Percentiles rank a stretch among this genome's conserved stretches.
Evolutionary conservation across 2,888 invertebrate genomes (phyloP).

Genomic region (Sclerodermus sp.): DNA sequence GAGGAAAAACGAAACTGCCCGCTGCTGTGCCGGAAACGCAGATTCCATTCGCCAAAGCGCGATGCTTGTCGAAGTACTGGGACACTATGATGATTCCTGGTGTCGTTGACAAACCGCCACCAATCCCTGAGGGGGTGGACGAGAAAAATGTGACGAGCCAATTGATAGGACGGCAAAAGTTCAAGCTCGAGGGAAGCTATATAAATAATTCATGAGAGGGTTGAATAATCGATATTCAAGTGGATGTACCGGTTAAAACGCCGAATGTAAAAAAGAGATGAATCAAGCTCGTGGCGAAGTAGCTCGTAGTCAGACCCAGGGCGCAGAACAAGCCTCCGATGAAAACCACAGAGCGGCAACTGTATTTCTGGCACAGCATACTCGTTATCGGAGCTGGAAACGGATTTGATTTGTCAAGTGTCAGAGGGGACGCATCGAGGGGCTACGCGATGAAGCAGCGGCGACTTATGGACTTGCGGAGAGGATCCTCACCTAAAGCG

Average conservation of each 20-base stretch:
- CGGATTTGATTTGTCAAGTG: too few species aligned
- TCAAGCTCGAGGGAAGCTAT: too few species aligned
- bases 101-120: conserved; percentile 77
- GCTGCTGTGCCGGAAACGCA: conserved; percentile 81
- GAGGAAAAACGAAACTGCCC: conserved; percentile 77
- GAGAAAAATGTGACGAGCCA: too few species aligned
- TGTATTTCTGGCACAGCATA: conserved; percentile 68
- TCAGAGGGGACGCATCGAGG: too few species aligned
- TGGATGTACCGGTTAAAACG: conserved; percentile 69
- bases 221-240: not conserved
- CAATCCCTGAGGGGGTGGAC: too few species aligned
- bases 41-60: conserved; percentile 77
- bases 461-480: too few species aligned
- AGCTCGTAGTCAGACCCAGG: conserved; percentile 69
- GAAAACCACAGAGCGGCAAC: conserved; percentile 71
- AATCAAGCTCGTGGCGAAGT: conserved; percentile 70
- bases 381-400: conserved; percentile 71
- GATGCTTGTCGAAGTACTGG: conserved; percentile 77
- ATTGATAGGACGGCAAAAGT: too few species aligned
- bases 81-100: conserved; percentile 81
- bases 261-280: conserved; percentile 74
- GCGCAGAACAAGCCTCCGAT: conserved; percentile 74
- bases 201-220: not conserved
- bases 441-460: too few species aligned
- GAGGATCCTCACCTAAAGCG: conserved; percentile 67